Conservation (phyloP, 2,888 invertebrate genomes). For the Andrena bicolor region DNA sequence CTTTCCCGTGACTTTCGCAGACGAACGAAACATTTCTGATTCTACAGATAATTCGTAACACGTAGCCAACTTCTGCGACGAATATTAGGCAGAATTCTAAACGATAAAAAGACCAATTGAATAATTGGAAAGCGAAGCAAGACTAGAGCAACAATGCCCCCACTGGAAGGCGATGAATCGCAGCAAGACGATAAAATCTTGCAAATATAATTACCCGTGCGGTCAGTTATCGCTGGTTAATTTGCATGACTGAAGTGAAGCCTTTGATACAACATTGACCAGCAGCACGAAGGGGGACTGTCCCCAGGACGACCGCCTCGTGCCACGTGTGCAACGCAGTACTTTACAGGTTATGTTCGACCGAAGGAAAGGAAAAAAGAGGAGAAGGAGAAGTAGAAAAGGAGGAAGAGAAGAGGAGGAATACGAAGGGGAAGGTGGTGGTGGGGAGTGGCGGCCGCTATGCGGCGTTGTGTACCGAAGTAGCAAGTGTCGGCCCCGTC, state of each 20-base stretch:
- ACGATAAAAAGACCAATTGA: background rate
- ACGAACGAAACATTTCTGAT: no score
- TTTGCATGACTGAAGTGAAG: conserved; percentile 60
- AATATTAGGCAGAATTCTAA: conserved; percentile 15
- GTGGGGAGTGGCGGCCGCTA: conserved; percentile 52
- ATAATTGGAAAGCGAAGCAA: no score
- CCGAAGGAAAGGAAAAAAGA: conserved; percentile 50
- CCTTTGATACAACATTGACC: conserved; percentile 56
- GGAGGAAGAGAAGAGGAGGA: conserved; percentile 24
- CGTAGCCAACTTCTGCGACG: no score
- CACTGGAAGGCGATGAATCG: conserved; percentile 14
- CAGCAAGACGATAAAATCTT: conserved; percentile 40
- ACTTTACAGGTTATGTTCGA: conserved; percentile 59
- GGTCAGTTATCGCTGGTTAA: conserved; percentile 54
- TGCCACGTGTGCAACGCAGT: conserved; percentile 66
- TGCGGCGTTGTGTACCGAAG: conserved; percentile 69
- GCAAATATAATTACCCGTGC: conserved; percentile 47
- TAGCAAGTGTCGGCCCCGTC: conserved; percentile 78
- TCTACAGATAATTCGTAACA: no score
- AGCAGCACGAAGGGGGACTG: conserved; percentile 12
- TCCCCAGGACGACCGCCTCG: conserved; percentile 43
- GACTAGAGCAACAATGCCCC: background rate
- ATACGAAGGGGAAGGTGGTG: conserved; percentile 34
- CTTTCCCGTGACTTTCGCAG: no score
- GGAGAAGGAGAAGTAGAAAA: conserved; percentile 7